A percentile compares a stretch with the other conserved stretches of the same genome.
Conservation (phyloP, 2,797 vertebrate genomes). For the Synaphobranchus kaupii region DNA sequence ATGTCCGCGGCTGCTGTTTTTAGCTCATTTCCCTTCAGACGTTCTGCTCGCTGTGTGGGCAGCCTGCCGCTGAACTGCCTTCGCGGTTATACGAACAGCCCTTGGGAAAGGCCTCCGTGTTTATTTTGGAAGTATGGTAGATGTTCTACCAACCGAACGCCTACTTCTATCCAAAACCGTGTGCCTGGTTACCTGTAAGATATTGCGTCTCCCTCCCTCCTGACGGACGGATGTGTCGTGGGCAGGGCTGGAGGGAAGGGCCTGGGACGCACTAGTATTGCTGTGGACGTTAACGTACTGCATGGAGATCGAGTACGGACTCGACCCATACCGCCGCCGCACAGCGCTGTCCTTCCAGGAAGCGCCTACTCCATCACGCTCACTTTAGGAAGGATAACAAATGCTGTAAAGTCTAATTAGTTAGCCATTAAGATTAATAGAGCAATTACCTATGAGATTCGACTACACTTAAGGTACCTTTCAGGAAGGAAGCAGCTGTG, state of each 20-base stretch:
- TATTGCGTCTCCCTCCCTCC: slow-evolving; percentile 6
- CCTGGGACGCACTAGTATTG: slow-evolving; percentile 5
- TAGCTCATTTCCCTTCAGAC: neutral
- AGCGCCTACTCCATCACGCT: slow-evolving; percentile 45
- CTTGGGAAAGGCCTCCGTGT: neutral
- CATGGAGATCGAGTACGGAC: slow-evolving; percentile 40
- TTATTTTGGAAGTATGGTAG: neutral
- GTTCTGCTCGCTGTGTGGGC: neutral
- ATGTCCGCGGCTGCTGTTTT: neutral
- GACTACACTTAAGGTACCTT: slow-evolving; percentile 52
- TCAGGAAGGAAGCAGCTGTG: slow-evolving; percentile 44
- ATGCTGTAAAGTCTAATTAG: slow-evolving; percentile 59
- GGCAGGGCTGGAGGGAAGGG: neutral
- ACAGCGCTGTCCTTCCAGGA: slow-evolving; percentile 48
- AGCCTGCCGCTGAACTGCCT: neutral
- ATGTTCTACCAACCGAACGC: neutral
- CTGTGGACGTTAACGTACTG: slow-evolving; percentile 55
- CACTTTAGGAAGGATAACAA: slow-evolving; percentile 46
- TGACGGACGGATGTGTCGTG: neutral
- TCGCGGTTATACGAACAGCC: neutral
- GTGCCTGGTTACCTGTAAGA: slow-evolving; percentile 31
- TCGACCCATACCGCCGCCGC: neutral
- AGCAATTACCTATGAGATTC: slow-evolving; percentile 59
- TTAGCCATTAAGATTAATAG: slow-evolving; percentile 63
- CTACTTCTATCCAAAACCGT: slow-evolving; percentile 35